Conservation (phyloP, 2,113 vertebrate genomes). For the Nipponia nippon region DNA sequence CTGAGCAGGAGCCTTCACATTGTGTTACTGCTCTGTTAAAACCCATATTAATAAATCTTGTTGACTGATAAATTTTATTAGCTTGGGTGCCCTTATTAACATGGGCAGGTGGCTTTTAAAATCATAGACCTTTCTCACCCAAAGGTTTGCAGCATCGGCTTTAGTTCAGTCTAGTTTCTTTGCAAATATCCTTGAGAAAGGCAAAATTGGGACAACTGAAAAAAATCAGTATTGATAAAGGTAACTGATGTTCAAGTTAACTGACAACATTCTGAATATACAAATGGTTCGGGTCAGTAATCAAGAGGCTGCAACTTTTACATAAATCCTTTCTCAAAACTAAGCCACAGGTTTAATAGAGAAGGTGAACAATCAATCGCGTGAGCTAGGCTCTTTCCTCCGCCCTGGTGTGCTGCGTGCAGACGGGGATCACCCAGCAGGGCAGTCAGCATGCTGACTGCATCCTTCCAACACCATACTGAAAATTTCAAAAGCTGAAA, state of each 20-base stretch:
- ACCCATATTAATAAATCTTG: background rate
- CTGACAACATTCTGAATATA: background rate
- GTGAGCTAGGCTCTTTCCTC: background rate
- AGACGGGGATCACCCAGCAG: background rate
- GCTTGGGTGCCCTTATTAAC: background rate
- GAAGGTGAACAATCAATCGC: accelerated
- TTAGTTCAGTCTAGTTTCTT: background rate
- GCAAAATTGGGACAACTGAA: background rate
- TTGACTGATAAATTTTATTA: background rate
- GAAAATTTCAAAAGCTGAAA: background rate
- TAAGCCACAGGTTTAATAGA: background rate
- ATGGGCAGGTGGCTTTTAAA: background rate
- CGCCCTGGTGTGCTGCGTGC: accelerated
- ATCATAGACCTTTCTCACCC: background rate
- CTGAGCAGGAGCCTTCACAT: background rate
- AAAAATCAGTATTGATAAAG: background rate
- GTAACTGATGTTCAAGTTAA: background rate
- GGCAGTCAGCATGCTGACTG: background rate
- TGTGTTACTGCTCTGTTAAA: background rate
- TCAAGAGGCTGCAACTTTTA: background rate
- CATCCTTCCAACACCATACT: background rate
- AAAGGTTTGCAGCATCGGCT: background rate
- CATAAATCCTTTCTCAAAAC: background rate
- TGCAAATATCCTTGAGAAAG: background rate
- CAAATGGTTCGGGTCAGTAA: background rate